Percentiles rank a stretch among this genome's conserved stretches.
These are phyloP conservation scores for Bradypodion pumilum DNA, from an alignment of 2,797 vertebrate species.

Conservation along the genomic window DNA sequence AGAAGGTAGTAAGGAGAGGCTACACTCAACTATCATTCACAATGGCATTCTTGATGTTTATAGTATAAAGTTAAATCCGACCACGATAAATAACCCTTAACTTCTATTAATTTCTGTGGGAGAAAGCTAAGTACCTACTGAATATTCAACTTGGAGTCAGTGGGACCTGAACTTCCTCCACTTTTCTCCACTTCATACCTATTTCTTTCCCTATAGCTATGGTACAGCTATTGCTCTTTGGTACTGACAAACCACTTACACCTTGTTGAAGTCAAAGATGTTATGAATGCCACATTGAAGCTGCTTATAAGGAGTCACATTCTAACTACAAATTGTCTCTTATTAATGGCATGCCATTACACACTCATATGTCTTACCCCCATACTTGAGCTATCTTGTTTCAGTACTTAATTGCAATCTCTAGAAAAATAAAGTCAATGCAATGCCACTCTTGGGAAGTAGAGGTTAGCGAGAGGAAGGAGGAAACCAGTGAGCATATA, in stretches of 20 bases:
- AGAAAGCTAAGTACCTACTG: neutral
- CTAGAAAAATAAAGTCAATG: conserved; percentile 11
- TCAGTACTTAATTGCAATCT: no score
- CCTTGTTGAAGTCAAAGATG: neutral
- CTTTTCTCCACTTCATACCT: neutral
- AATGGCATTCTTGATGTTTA: neutral
- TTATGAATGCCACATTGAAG: neutral
- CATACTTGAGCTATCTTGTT: neutral
- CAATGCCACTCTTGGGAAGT: neutral
- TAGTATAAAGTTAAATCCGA: neutral
- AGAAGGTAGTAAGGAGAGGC: no score
- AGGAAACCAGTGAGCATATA: neutral
- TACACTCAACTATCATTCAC: neutral
- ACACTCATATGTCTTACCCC: neutral
- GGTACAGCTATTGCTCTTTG: neutral
- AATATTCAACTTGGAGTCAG: neutral
- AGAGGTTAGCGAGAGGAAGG: neutral
- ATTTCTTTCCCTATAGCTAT: neutral
- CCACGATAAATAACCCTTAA: neutral
- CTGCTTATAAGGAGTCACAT: neutral
- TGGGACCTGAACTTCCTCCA: neutral
- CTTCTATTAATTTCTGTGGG: neutral
- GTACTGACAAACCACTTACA: neutral
- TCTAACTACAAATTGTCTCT: neutral
- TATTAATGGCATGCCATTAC: neutral